Conservation (phyloP, 2,888 invertebrate genomes). For the Icerya purchasi region DNA sequence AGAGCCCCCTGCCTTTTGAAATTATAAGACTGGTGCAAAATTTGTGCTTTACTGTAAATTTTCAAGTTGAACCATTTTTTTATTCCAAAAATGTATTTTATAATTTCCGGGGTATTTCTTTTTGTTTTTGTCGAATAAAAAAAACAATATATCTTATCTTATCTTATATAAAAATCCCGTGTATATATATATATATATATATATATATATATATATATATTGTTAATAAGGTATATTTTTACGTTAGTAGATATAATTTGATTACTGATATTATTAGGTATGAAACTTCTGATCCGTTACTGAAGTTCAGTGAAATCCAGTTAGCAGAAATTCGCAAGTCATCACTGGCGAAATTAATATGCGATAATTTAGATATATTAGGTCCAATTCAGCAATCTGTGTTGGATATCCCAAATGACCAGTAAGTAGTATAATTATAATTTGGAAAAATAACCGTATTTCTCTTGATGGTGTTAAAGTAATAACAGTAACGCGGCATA, state of each 20-base stretch:
- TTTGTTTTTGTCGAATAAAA: too few species aligned
- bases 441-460: not conserved
- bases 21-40: too few species aligned
- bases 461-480: not conserved
- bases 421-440: constrained; percentile 31
- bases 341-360: constrained; percentile 63
- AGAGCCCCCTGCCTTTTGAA: too few species aligned
- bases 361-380: constrained; percentile 69
- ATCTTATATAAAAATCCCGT: too few species aligned
- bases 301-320: constrained; percentile 66
- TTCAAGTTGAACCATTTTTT: too few species aligned
- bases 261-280: constrained; percentile 44
- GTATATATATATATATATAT: too few species aligned
- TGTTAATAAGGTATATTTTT: not conserved
- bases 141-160: too few species aligned
- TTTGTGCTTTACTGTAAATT: too few species aligned
- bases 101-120: too few species aligned
- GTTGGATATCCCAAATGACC: constrained; percentile 76
- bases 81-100: too few species aligned
- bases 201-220: not conserved
- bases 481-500: not conserved
- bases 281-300: constrained; percentile 57
- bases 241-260: not conserved
- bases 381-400: constrained; percentile 72
- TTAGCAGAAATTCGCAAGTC: constrained; percentile 68